Conservation (phyloP, 2,888 invertebrate species). For the Clusia tigrina region DNA sequence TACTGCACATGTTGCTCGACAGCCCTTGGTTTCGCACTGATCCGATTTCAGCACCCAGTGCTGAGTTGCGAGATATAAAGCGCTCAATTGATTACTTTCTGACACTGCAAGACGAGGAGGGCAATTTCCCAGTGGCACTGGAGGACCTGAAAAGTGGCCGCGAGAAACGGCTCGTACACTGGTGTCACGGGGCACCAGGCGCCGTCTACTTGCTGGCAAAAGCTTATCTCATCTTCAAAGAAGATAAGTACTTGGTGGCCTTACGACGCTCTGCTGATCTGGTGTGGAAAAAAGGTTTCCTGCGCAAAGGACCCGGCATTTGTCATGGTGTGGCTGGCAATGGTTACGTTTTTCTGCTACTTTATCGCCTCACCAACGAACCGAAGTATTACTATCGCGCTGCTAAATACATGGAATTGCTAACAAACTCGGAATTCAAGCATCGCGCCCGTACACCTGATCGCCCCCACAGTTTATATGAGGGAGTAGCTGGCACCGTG, state of each 20-base stretch:
- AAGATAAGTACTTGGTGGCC: slow-evolving; percentile 75
- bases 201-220: slow-evolving; percentile 81
- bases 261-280: slow-evolving; percentile 76
- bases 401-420: slow-evolving; percentile 77
- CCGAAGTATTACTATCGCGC: slow-evolving; percentile 78
- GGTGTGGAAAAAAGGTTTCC: slow-evolving; percentile 83
- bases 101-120: slow-evolving; percentile 71
- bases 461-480: slow-evolving; percentile 80
- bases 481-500: slow-evolving; percentile 86
- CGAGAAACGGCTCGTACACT: slow-evolving; percentile 79
- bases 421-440: slow-evolving; percentile 73
- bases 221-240: slow-evolving; percentile 78
- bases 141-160: slow-evolving; percentile 69
- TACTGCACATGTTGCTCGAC: slow-evolving; percentile 72
- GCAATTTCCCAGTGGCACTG: slow-evolving; percentile 79
- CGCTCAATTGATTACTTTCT: slow-evolving; percentile 71
- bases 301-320: slow-evolving; percentile 87
- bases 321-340: slow-evolving; percentile 89
- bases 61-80: slow-evolving; percentile 68
- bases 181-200: slow-evolving; percentile 92
- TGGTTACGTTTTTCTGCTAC: slow-evolving; percentile 80
- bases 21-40: slow-evolving; percentile 65
- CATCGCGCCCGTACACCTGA: slow-evolving; percentile 78
- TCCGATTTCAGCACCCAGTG: slow-evolving; percentile 48
- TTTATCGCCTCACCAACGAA: slow-evolving; percentile 79